A percentile compares a stretch with the other conserved stretches of the same genome.
phyloP scores from a whole-genome alignment of 2,797 vertebrate species.

The Poeciliopsis gracilis region DNA sequence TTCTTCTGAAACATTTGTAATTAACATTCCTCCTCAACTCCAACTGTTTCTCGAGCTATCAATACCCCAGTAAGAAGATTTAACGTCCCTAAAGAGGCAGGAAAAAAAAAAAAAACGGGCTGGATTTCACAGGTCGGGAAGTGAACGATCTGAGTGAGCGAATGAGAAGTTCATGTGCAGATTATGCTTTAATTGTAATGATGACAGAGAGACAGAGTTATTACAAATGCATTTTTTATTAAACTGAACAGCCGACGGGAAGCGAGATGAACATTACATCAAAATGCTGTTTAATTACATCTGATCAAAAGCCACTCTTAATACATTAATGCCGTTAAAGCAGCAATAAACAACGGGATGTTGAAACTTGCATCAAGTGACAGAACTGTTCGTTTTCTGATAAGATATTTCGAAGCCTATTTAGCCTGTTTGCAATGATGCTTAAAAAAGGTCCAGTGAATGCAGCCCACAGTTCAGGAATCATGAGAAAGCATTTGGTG shows the following conservation, averaged over 20 bases:
- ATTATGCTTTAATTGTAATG: constrained; percentile 54
- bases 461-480: constrained; percentile 13
- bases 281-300: constrained; percentile 62
- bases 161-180: constrained; percentile 38
- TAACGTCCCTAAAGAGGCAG: constrained; percentile 61
- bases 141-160: constrained; percentile 22
- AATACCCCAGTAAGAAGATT: constrained; percentile 72
- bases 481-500: constrained; percentile 41
- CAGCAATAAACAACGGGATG: constrained; percentile 82
- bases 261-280: constrained; percentile 48
- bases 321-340: constrained; percentile 21
- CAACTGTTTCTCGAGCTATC: constrained; percentile 71
- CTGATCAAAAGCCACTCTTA: constrained; percentile 28
- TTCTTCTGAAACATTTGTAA: constrained; percentile 73
- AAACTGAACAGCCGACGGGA: constrained; percentile 57
- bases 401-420: constrained; percentile 21
- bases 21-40: constrained; percentile 67
- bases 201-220: constrained; percentile 37
- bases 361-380: constrained; percentile 89
- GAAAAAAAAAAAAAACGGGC: constrained; percentile 46
- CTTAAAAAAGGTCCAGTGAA: constrained; percentile 6
- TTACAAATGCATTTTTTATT: constrained; percentile 72
- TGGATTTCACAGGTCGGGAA: constrained; percentile 58
- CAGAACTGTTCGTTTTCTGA: constrained; percentile 41
- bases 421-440: background rate